Evolutionary conservation across 1,140 invertebrate genomes (phyloP).

Genomic region (Alviniconcha marisindica): DNA sequence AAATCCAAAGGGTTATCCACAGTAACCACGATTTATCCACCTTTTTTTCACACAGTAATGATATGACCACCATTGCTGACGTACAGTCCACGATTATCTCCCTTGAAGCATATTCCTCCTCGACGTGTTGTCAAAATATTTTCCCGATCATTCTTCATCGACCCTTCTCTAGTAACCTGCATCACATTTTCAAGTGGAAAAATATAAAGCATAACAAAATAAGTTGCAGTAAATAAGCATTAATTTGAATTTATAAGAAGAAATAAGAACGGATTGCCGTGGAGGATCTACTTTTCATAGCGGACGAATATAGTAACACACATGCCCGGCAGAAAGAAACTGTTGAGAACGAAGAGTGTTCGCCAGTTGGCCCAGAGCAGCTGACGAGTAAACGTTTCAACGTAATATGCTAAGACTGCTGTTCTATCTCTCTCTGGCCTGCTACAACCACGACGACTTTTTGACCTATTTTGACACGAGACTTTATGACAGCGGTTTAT

Average conservation of each 20-base stretch:
- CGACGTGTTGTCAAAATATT: too few relatives aligned
- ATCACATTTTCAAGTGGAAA: too few relatives aligned
- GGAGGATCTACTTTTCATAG: slow-evolving; percentile 33
- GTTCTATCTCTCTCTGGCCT: background rate
- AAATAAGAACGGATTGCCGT: background rate
- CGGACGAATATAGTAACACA: slow-evolving; percentile 18
- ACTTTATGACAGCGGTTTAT: slow-evolving; percentile 39
- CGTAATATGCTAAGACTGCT: slow-evolving; percentile 33
- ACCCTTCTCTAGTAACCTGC: too few relatives aligned
- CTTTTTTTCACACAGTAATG: too few relatives aligned
- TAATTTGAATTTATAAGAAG: background rate
- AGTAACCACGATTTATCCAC: too few relatives aligned
- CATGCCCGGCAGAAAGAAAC: slow-evolving; percentile 36
- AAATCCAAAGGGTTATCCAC: too few relatives aligned
- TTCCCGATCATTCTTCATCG: too few relatives aligned
- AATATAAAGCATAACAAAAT: too few relatives aligned
- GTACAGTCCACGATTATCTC: too few relatives aligned
- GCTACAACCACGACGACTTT: slow-evolving; percentile 22
- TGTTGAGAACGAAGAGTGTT: background rate
- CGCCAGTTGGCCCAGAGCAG: slow-evolving; percentile 35
- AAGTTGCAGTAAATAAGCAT: too few relatives aligned
- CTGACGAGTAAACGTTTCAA: slow-evolving; percentile 1
- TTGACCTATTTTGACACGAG: slow-evolving; percentile 25
- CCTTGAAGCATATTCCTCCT: too few relatives aligned
- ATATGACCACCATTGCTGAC: too few relatives aligned